Evolutionary conservation across 2,888 invertebrate genomes (phyloP).

Genomic region (Catocala fraxini): DNA sequence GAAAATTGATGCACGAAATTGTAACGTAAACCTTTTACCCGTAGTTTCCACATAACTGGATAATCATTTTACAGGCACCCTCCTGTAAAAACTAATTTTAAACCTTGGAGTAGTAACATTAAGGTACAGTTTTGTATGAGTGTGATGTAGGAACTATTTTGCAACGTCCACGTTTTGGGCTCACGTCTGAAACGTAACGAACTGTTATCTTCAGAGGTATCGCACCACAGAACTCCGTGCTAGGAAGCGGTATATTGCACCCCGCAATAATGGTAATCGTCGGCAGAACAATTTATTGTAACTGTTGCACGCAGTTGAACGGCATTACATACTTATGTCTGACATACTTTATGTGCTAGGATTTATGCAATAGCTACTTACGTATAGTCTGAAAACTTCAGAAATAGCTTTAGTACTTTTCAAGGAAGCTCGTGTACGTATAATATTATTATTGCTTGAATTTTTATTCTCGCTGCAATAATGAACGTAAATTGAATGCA

Average conservation of each 20-base stretch:
- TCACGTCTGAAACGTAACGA: constrained; percentile 40
- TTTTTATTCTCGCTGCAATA: too few relatives aligned
- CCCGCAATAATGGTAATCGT: constrained; percentile 7
- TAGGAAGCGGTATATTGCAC: constrained; percentile 35
- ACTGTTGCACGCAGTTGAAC: constrained; percentile 6
- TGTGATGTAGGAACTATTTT: constrained; percentile 29
- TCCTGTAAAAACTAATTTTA: constrained; percentile 10
- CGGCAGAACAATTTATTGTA: constrained; percentile 8
- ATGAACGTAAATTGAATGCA: too few relatives aligned
- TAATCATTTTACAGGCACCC: constrained; percentile 41
- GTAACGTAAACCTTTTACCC: constrained; percentile 52
- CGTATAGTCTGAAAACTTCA: background rate
- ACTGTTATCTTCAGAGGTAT: constrained; percentile 47
- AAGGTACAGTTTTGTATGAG: constrained; percentile 15
- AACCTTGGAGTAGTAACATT: background rate
- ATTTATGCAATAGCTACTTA: background rate
- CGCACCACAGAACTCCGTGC: constrained; percentile 29
- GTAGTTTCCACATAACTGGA: constrained; percentile 52
- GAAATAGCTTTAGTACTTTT: background rate
- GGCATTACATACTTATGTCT: background rate
- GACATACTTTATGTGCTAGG: background rate
- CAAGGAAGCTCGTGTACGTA: too few relatives aligned
- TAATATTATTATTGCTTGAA: too few relatives aligned
- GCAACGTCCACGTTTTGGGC: constrained; percentile 32
- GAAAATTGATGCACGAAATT: constrained; percentile 57